A percentile compares a stretch with the other conserved stretches of the same genome.
Evolutionary conservation across 2,113 vertebrate species (phyloP).

Genomic region (Pachycephala philippinensis): DNA sequence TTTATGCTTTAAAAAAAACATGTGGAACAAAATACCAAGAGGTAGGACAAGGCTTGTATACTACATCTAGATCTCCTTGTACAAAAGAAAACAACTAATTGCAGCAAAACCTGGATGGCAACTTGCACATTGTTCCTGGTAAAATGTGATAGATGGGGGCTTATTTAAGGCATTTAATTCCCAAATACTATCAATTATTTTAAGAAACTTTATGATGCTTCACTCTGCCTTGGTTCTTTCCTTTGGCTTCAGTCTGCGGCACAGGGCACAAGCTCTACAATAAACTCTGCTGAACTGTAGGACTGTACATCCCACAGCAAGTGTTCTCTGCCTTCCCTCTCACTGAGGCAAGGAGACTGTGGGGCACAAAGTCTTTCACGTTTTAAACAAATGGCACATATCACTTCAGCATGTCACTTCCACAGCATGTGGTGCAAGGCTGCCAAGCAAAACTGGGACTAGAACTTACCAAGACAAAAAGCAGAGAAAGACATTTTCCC

Average conservation of each 20-base stretch:
- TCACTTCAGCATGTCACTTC: not conserved
- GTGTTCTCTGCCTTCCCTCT: not conserved
- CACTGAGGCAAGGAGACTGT: not conserved
- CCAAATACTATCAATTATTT: not conserved
- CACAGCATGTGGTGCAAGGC: not conserved
- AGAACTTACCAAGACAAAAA: not conserved
- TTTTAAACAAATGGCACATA: not conserved
- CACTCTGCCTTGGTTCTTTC: not conserved
- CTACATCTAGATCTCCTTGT: not conserved
- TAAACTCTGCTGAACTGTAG: not conserved
- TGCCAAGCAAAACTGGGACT: not conserved
- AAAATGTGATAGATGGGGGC: not conserved
- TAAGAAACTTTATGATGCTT: not conserved
- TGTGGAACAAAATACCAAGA: not conserved
- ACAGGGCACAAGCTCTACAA: not conserved
- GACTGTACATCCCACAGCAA: not conserved
- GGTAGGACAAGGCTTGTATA: not conserved
- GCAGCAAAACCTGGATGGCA: not conserved
- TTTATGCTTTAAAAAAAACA: not conserved
- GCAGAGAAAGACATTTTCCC: not conserved
- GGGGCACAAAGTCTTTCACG: fast-evolving
- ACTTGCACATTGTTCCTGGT: not conserved
- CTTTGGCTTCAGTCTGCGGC: not conserved
- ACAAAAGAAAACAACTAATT: not conserved
- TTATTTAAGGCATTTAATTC: not conserved